Percentiles rank a stretch among this genome's conserved stretches.
Conservation (phyloP, 2,797 vertebrate species). For the Hozukius guyotensis region DNA sequence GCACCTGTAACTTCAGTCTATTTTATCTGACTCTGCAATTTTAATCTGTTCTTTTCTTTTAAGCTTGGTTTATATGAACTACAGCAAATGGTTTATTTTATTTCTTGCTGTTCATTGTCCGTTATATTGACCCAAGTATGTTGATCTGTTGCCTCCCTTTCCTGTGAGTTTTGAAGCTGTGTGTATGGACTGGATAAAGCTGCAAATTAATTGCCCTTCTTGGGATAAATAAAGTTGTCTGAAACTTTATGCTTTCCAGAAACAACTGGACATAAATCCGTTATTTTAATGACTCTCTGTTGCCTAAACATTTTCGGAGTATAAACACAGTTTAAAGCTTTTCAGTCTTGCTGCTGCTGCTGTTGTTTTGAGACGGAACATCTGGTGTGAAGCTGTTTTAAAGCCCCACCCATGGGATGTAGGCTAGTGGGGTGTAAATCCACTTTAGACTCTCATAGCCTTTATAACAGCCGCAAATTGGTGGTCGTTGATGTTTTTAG, state of each 20-base stretch:
- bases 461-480: conserved; percentile 2
- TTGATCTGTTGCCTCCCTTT: background rate
- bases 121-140: background rate
- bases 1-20: too few species aligned
- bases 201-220: background rate
- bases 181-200: background rate
- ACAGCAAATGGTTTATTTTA: background rate
- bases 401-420: conserved; percentile 42
- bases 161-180: background rate
- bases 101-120: background rate
- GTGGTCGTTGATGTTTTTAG: background rate
- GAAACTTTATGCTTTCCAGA: background rate
- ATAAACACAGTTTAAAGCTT: background rate
- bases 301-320: background rate
- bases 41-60: background rate
- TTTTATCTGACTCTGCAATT: background rate
- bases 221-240: background rate
- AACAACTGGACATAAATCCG: background rate
- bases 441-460: background rate
- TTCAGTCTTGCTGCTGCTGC: conserved; percentile 19
- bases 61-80: background rate
- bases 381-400: conserved; percentile 62
- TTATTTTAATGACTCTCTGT: background rate
- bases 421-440: conserved; percentile 15
- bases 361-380: conserved; percentile 65